Conservation (phyloP, 2,888 invertebrate species). For the Epsilonema sp. region DNA sequence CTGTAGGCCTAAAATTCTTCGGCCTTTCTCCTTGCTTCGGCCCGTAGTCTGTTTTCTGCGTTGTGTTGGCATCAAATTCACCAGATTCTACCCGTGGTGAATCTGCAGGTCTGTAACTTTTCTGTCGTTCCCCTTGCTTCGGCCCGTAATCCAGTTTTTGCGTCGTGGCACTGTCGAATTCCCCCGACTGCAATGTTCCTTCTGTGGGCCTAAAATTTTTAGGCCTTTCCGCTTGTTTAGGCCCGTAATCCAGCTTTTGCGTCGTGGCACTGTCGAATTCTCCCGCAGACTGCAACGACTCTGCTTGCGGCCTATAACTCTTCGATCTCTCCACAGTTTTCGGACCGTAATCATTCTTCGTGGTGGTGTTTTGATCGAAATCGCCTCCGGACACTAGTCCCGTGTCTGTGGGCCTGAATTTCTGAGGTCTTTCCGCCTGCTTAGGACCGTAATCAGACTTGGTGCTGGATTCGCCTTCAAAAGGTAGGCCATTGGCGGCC, state of each 20-base stretch:
- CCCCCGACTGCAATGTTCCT: not conserved
- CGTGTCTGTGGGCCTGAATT: too few species aligned
- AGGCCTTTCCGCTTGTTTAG: not conserved
- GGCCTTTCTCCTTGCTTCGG: constrained; percentile 1
- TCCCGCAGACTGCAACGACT: not conserved
- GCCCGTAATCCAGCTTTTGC: not conserved
- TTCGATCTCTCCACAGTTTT: not conserved
- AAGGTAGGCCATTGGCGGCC: not conserved
- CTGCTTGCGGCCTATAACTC: not conserved
- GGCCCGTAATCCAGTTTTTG: not conserved
- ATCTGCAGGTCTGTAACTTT: not conserved
- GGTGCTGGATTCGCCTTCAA: not conserved
- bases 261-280: not conserved
- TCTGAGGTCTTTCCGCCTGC: not conserved
- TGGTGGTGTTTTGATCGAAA: not conserved
- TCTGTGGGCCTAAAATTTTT: not conserved
- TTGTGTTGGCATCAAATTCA: not conserved
- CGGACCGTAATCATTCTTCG: not conserved
- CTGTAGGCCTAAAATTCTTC: not conserved
- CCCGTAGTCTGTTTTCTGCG: not conserved
- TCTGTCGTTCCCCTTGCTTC: not conserved
- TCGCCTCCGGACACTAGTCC: too few species aligned
- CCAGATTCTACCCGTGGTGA: not conserved
- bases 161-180: not conserved
- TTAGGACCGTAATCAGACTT: not conserved